phyloP scores from a whole-genome alignment of 2,113 vertebrate species.

The Barbus barbus region DNA sequence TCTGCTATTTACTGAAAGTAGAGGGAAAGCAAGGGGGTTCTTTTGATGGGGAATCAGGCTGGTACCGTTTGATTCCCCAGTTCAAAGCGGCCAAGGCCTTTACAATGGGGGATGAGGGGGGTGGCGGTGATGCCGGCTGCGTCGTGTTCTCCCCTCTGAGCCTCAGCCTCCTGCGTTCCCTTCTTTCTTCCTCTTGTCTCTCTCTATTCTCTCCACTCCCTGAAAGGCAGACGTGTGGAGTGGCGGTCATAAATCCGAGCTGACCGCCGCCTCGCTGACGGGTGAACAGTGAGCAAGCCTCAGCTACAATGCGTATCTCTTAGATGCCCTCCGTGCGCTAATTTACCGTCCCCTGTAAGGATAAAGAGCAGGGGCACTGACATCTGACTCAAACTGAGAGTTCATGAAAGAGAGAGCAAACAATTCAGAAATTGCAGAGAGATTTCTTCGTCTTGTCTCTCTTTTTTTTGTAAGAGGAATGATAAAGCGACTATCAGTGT shows the following conservation, averaged over 20 bases:
- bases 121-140: constrained; percentile 65
- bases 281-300: constrained; percentile 57
- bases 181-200: constrained; percentile 43
- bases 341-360: constrained; percentile 73
- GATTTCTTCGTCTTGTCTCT: constrained; percentile 52
- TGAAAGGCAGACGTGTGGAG: constrained; percentile 69
- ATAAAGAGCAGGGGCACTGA: constrained; percentile 72
- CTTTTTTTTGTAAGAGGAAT: background rate
- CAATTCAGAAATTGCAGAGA: constrained; percentile 77
- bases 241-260: constrained; percentile 77
- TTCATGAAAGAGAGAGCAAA: constrained; percentile 75
- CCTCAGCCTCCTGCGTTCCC: constrained; percentile 54
- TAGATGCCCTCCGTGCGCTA: constrained; percentile 65
- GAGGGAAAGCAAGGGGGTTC: constrained; percentile 69
- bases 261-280: constrained; percentile 68
- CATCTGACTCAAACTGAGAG: constrained; percentile 74
- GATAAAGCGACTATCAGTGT: background rate
- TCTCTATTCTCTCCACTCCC: constrained; percentile 58
- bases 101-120: constrained; percentile 72
- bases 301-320: constrained; percentile 59
- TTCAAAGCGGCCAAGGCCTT: constrained; percentile 79
- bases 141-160: constrained; percentile 78
- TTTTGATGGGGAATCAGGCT: constrained; percentile 84
- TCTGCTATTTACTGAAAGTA: constrained; percentile 71
- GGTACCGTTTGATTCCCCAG: constrained; percentile 87